A percentile compares a stretch with the other conserved stretches of the same genome.
phyloP scores from a whole-genome alignment of 2,888 invertebrate species.

The Amblyjoppa proteus region DNA sequence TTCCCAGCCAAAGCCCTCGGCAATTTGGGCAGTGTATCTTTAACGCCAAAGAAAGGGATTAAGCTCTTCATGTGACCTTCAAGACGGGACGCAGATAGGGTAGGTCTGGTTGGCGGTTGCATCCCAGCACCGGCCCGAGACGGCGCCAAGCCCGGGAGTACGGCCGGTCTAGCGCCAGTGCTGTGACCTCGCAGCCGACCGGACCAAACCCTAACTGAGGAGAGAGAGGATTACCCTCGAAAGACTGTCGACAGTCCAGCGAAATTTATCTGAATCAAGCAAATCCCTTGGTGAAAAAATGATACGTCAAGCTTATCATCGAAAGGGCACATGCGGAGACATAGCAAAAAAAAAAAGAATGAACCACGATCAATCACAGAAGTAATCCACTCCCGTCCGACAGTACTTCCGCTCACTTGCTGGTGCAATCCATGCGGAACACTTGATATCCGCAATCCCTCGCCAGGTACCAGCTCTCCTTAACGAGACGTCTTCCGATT shows the following conservation, averaged over 20 bases:
- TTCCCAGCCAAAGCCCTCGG: constrained; percentile 74
- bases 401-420: constrained; percentile 71
- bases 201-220: no score
- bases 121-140: no score
- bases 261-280: neutral
- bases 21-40: constrained; percentile 75
- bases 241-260: no score
- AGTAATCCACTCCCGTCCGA: neutral
- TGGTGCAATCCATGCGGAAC: constrained; percentile 79
- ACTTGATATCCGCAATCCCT: constrained; percentile 76
- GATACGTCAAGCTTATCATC: neutral
- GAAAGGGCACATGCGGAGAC: neutral
- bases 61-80: neutral
- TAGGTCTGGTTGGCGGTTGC: no score
- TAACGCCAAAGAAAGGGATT: neutral
- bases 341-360: neutral
- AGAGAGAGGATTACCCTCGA: no score
- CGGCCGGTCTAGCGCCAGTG: no score
- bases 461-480: constrained; percentile 78
- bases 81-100: neutral
- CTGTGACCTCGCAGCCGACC: no score
- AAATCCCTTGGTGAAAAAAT: neutral
- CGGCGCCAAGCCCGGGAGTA: no score
- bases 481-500: constrained; percentile 75
- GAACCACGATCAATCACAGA: neutral